Conservation (phyloP, 1,140 invertebrate genomes). For the Teleogryllus occipitalis region DNA sequence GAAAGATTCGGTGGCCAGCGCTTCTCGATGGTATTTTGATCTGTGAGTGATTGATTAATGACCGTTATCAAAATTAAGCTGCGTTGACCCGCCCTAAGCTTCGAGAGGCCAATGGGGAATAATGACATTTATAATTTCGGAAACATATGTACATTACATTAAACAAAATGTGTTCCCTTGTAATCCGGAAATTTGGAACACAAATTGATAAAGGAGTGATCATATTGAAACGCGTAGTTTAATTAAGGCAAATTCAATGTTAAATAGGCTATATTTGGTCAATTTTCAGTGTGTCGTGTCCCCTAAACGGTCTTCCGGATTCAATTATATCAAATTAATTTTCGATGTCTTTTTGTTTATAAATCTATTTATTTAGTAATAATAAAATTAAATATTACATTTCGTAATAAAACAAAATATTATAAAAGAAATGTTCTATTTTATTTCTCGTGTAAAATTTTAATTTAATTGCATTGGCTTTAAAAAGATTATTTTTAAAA, state of each 20-base stretch:
- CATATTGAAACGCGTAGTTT: background rate
- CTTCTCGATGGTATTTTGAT: background rate
- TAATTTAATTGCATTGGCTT: too few relatives aligned
- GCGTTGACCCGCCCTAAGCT: background rate
- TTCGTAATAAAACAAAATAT: too few relatives aligned
- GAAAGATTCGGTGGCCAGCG: too few relatives aligned
- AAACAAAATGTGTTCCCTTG: background rate
- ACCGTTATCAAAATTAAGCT: background rate
- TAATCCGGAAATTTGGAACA: background rate
- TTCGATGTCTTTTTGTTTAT: too few relatives aligned
- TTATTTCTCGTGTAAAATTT: too few relatives aligned
- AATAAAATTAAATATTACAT: too few relatives aligned
- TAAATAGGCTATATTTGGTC: background rate
- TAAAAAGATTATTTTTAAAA: too few relatives aligned
- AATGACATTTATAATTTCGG: background rate
- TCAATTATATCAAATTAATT: too few relatives aligned
- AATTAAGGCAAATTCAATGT: slow-evolving; percentile 2
- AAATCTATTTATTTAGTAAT: too few relatives aligned
- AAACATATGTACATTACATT: slow-evolving; percentile 1
- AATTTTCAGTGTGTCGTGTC: background rate
- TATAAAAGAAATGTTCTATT: too few relatives aligned
- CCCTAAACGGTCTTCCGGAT: too few relatives aligned
- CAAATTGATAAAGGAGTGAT: background rate
- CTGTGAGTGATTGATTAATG: background rate
- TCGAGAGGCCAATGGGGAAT: background rate